Base-by-base conservation (phyloP, 2,113 vertebrate species). In the Gopherus flavomarginatus region DNA sequence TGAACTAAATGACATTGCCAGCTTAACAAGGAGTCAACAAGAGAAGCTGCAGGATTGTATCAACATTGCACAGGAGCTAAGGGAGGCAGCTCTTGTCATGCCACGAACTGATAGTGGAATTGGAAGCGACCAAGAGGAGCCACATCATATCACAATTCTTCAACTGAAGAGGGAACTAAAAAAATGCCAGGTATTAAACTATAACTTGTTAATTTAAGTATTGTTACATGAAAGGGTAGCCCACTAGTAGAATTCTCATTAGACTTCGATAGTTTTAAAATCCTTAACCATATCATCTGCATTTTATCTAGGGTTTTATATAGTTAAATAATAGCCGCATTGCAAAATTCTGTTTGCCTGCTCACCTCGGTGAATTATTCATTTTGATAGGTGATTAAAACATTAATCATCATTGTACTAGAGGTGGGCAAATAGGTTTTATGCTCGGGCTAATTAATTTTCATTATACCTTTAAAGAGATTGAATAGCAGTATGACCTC, bases 121-220 rank as follows among this genome's bases (percentile, higher is more conserved):
- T n/a, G 93, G 81, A 35, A 93, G n/a, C 22, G 52, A 72, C 72
- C 97, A 97, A 88, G 98, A 98, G 81, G 97, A 97, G 47, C 83
- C 96, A 12, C 96, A 98, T 89, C 98, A 98, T 77, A 65, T 97
- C 85, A 98, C 98, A 38, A 79, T 98, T 84, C 95, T 98, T 90
- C 98, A 99, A 81, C 98, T 99, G 72, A 98, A 98, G 93, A 98
- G 97, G 88, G 99, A 99, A 83, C 98, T 99, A 38, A 98, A 97
- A 91, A 98, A 98, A 97, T 99, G 98, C 97, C 98, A 99, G 99
- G 99, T 99, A 99, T 94, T 91, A 85, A 88, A 85, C 90, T 44
- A 65, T 65, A 72, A n/a, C 13, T 82, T 95, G 2, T 62, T 88
- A 65, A 56, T 93, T 79, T 82, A 97, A 85, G 17, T 94, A 80